Conservation (phyloP, 2,797 vertebrate species). For the Rachycentron canadum region DNA sequence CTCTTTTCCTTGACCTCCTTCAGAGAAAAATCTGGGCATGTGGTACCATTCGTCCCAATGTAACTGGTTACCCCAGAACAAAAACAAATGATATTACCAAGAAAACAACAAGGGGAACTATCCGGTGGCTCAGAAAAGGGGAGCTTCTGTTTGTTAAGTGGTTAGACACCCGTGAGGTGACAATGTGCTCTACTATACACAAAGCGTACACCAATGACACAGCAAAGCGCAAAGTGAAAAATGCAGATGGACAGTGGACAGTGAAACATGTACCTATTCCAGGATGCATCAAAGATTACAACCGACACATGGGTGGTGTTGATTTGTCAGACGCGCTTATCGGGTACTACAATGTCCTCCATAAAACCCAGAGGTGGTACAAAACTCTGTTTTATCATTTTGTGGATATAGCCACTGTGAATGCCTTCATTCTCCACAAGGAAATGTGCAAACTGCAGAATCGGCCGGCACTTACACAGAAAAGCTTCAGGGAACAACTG, state of each 20-base stretch:
- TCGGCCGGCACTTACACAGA: slow-evolving; percentile 44
- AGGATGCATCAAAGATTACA: slow-evolving; percentile 72
- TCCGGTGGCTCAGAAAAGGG: slow-evolving; percentile 69
- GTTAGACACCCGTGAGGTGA: slow-evolving; percentile 69
- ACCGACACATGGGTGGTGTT: slow-evolving; percentile 79
- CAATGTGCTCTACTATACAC: slow-evolving; percentile 70
- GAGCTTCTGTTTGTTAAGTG: slow-evolving; percentile 69
- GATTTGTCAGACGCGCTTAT: slow-evolving; percentile 81
- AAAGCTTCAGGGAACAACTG: slow-evolving; percentile 67
- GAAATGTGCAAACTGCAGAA: slow-evolving; percentile 71
- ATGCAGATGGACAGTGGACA: slow-evolving; percentile 50
- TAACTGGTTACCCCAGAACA: slow-evolving; percentile 51
- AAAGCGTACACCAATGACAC: slow-evolving; percentile 55
- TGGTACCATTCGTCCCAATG: slow-evolving; percentile 65
- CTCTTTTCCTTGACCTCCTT: slow-evolving; percentile 71
- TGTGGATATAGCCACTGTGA: slow-evolving; percentile 79
- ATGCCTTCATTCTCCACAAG: slow-evolving; percentile 77
- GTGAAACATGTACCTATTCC: slow-evolving; percentile 63
- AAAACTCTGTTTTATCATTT: slow-evolving; percentile 80
- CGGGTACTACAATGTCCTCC: slow-evolving; percentile 76
- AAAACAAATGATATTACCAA: slow-evolving; percentile 41
- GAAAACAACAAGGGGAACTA: slow-evolving; percentile 60
- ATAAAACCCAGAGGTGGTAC: slow-evolving; percentile 80
- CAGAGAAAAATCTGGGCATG: slow-evolving; percentile 67
- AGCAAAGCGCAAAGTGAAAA: slow-evolving; percentile 57